Conservation (phyloP, 2,113 vertebrate genomes). For the Erpornis zantholeuca region DNA sequence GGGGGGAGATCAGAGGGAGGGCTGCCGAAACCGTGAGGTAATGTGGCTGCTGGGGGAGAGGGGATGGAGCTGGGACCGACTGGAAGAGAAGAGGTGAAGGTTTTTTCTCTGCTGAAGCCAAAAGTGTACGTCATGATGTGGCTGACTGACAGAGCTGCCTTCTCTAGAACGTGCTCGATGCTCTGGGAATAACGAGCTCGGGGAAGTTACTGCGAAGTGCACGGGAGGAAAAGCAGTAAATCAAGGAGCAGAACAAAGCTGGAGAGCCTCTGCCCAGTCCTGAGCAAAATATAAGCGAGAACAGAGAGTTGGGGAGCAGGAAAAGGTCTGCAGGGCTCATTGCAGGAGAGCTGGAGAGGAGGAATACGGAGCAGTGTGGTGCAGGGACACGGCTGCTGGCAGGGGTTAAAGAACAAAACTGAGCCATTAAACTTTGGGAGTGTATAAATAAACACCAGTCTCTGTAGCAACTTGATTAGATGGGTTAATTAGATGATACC, state of each 20-base stretch:
- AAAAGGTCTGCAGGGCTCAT: background rate
- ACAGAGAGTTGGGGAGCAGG: background rate
- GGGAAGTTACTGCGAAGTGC: background rate
- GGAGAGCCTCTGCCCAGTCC: background rate
- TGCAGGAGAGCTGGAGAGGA: background rate
- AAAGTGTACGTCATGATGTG: background rate
- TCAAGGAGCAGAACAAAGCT: background rate
- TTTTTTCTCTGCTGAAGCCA: constrained; percentile 43
- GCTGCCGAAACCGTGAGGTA: constrained; percentile 37
- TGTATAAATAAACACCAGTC: background rate
- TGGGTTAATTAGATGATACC: background rate
- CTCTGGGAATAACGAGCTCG: background rate
- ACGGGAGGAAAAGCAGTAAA: background rate
- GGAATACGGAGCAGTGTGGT: fast-evolving
- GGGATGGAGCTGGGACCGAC: background rate
- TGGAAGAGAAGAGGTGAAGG: background rate
- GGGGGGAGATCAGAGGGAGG: constrained; percentile 26
- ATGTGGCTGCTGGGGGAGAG: constrained; percentile 40
- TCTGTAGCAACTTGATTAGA: background rate
- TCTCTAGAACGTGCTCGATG: background rate
- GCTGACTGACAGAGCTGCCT: constrained; percentile 10
- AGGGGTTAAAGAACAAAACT: background rate
- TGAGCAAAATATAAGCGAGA: background rate
- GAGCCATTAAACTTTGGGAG: background rate
- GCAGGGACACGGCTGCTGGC: background rate